Evolutionary conservation across 2,888 invertebrate species (phyloP).

Genomic region (Caenorhabditis doughertyi): DNA sequence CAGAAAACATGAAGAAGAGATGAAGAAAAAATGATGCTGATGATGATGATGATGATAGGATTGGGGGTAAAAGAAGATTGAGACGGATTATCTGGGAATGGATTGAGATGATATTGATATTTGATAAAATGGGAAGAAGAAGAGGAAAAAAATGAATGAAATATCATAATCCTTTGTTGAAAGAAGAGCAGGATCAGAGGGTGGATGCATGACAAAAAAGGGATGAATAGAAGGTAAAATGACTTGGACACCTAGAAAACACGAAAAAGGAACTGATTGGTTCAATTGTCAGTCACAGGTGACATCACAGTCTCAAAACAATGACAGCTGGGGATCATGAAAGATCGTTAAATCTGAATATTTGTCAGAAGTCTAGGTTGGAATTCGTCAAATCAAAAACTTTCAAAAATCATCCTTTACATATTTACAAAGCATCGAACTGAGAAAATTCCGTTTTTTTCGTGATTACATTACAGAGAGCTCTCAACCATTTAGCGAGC

Average conservation of each 20-base stretch:
- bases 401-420: no score
- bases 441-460: no score
- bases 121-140: slow-evolving; percentile 1
- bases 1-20: background rate
- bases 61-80: background rate
- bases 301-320: no score
- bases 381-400: background rate
- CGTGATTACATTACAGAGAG: no score
- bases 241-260: no score
- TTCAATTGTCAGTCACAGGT: background rate
- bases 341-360: background rate
- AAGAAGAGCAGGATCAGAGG: background rate
- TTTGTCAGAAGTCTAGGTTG: no score
- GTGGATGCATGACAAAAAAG: background rate
- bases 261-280: background rate
- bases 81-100: slow-evolving; percentile 7
- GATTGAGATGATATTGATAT: slow-evolving; percentile 11
- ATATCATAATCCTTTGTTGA: slow-evolving; percentile 22
- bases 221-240: no score
- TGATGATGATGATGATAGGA: no score
- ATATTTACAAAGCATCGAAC: no score
- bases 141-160: background rate
- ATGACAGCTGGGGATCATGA: background rate
- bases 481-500: no score
- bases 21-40: background rate